Conservation (phyloP, 2,888 invertebrate genomes). For the Folsomia candida region DNA sequence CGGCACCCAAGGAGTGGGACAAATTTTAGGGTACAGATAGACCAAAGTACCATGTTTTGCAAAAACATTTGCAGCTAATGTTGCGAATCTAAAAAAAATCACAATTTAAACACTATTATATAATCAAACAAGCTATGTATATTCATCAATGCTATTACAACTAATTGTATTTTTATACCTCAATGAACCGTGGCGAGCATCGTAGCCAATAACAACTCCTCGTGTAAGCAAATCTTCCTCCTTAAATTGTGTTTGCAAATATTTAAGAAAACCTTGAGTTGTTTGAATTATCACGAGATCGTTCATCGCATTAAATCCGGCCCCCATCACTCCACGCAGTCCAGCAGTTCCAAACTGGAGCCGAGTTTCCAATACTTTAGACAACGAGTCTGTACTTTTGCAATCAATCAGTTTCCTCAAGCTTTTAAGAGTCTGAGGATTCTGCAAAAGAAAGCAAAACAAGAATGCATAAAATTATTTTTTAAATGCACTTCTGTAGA, state of each 20-base stretch:
- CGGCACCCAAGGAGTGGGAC: constrained; percentile 92
- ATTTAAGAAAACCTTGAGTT: constrained; percentile 80
- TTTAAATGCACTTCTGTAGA: no score
- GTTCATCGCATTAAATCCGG: constrained; percentile 92
- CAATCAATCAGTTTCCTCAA: background rate
- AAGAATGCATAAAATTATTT: background rate
- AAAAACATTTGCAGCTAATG: constrained; percentile 81
- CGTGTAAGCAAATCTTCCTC: constrained; percentile 55
- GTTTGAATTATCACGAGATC: constrained; percentile 91
- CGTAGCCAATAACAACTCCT: constrained; percentile 79
- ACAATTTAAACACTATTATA: background rate
- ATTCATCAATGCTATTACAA: background rate
- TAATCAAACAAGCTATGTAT: background rate
- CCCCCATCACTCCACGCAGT: constrained; percentile 84
- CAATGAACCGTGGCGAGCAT: constrained; percentile 87
- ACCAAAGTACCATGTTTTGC: constrained; percentile 72
- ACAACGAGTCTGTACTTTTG: background rate
- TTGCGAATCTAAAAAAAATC: constrained; percentile 71
- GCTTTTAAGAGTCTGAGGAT: background rate
- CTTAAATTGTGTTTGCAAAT: constrained; percentile 64
- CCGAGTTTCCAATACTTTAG: constrained; percentile 56
- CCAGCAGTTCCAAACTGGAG: constrained; percentile 92
- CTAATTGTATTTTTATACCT: constrained; percentile 60
- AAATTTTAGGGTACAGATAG: constrained; percentile 73
- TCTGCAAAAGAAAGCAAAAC: background rate